Evolutionary conservation across 1,140 invertebrate species (phyloP).

Genomic region (Zaprionus camerounensis): DNA sequence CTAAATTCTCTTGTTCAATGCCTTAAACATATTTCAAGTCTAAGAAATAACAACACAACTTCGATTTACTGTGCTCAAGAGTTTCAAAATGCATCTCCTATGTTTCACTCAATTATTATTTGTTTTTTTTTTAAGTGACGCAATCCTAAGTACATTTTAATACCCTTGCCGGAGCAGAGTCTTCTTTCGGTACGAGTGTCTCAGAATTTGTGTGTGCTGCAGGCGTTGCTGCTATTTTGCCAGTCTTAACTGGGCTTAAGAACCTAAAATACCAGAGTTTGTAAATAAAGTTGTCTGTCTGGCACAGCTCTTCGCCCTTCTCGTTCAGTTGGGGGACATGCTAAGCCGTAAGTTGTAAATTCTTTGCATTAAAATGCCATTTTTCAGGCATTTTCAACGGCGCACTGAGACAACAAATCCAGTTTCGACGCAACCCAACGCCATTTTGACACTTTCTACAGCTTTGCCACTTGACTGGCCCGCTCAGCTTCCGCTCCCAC

Average conservation of each 20-base stretch:
- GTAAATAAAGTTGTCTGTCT: constrained; percentile 8
- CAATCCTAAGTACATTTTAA: neutral
- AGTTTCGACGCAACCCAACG: constrained; percentile 28
- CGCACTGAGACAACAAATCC: constrained; percentile 41
- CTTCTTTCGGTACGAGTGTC: neutral
- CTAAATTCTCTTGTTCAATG: neutral
- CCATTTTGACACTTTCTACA: constrained; percentile 48
- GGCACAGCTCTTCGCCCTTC: neutral
- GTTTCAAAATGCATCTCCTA: neutral
- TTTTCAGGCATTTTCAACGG: constrained; percentile 25
- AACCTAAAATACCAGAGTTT: neutral
- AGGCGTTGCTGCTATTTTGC: neutral
- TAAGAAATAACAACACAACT: neutral
- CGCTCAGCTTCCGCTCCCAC: neutral
- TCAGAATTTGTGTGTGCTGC: neutral
- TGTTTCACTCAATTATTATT: neutral
- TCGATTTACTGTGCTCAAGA: neutral
- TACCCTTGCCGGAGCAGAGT: neutral
- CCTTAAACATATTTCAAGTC: too few relatives aligned
- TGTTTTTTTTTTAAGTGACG: neutral
- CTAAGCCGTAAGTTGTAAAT: constrained; percentile 26
- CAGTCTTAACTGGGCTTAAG: constrained; percentile 12
- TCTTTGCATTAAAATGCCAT: constrained; percentile 46
- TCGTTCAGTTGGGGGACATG: neutral
- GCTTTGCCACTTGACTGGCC: constrained; percentile 33